Evolutionary conservation across 2,888 invertebrate species (phyloP).

Genomic region (Metacarcinus magister): DNA sequence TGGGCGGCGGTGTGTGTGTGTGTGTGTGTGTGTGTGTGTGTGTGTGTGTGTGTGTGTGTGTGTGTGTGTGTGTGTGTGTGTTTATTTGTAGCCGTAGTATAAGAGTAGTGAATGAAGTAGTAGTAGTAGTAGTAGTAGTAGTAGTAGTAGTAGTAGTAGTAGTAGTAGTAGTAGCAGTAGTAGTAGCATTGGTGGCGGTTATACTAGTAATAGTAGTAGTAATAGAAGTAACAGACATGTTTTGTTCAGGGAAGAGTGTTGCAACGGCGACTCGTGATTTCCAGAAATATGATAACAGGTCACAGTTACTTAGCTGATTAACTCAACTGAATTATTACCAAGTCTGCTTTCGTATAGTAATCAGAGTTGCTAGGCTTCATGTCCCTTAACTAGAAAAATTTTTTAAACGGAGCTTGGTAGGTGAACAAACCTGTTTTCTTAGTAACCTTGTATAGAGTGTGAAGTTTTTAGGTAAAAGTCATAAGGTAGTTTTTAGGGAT

Average conservation of each 20-base stretch:
- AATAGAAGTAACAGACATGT: neutral
- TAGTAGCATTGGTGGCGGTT: neutral
- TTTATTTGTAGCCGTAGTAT: neutral
- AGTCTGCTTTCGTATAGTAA: neutral
- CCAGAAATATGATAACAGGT: neutral
- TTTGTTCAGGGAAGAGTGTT: neutral
- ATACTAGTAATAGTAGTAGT: neutral
- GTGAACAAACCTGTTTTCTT: neutral
- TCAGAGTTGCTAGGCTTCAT: neutral
- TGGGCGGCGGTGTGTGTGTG: neutral
- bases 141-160: constrained; percentile 18
- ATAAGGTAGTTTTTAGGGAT: too few species aligned
- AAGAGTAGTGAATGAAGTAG: neutral
- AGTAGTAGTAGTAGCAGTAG: neutral
- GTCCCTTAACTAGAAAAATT: neutral
- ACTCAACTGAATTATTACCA: neutral
- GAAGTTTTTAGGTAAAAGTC: neutral
- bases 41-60: constrained; percentile 62
- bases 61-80: constrained; percentile 64
- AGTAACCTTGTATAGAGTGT: neutral
- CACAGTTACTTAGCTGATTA: neutral
- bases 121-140: constrained; percentile 13
- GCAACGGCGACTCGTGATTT: neutral
- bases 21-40: constrained; percentile 54
- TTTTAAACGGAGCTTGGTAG: neutral